Evolutionary conservation across 2,113 vertebrate genomes (phyloP).

Genomic region (Rafetus swinhoei): DNA sequence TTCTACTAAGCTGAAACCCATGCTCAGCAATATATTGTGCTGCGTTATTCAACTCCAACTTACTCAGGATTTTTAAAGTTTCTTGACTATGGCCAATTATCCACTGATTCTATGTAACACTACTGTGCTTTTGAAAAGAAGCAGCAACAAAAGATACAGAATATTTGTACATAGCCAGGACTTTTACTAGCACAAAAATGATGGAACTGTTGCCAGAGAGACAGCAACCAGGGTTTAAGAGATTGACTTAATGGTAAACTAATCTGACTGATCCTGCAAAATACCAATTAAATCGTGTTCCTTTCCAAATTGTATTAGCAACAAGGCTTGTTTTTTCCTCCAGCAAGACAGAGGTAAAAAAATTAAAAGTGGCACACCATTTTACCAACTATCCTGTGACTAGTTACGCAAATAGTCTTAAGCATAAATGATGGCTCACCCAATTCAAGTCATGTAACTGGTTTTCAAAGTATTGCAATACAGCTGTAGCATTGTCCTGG

Average conservation of each 20-base stretch:
- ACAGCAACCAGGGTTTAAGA: conserved; percentile 36
- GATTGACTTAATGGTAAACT: conserved; percentile 14
- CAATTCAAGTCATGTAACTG: not conserved
- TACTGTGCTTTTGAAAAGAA: not conserved
- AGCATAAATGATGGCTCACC: not conserved
- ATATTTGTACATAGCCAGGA: not conserved
- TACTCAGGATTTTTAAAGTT: not conserved
- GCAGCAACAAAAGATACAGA: not conserved
- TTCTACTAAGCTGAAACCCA: not conserved
- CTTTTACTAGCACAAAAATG: not conserved
- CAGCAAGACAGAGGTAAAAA: not conserved
- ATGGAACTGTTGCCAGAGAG: not conserved
- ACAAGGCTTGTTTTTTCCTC: not conserved
- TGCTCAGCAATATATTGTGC: not conserved
- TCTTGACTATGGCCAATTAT: not conserved
- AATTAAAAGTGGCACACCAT: not conserved
- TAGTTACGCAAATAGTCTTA: not conserved
- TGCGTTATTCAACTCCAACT: not conserved
- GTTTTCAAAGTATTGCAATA: not conserved
- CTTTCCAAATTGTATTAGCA: not conserved
- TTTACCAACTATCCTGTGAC: not conserved
- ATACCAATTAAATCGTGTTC: not conserved
- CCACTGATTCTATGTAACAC: not conserved
- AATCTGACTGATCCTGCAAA: conserved; percentile 43
- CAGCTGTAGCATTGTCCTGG: not conserved